Base-by-base conservation (phyloP, 2,113 vertebrate species). In the Macquaria australasica region DNA sequence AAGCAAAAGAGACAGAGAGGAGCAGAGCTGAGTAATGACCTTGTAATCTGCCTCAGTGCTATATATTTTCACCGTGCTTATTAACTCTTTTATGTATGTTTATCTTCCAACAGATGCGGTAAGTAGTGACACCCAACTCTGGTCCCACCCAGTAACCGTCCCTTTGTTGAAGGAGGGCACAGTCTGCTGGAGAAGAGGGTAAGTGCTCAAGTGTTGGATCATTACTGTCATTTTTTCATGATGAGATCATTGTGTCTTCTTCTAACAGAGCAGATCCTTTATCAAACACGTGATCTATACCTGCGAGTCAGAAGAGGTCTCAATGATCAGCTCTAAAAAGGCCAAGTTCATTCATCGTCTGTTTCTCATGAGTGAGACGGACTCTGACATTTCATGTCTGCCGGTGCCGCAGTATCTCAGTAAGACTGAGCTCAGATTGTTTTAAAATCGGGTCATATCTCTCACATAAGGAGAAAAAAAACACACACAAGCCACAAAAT, bases 21-120 rank as follows among this genome's bases (percentile, higher is more conserved):
- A 86, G 73, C 76, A 66, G 66, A 81, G 83, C 55, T 93, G 91
- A 93, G 88, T 89, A 91, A 91, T 94, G 89, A 83, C 83, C 51
- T 58, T 87, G 90, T 91, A 94, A 93, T 89, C 87, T 69, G 82
- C 82, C 88, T 77, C 87, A 39, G 60, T 81, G 45, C 69, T 84
- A 31, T 79, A 87, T 83, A 87, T 87, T 88, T 87, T 90, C 76
- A 70, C 72, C 20, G 48, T 12, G 23, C 72, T 83, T 72, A 87
- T 89, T 31, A 76, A 73, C 43, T 72, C 88, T 82, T 87, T 87
- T 83, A 84, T 85, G 74, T 53, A 16, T 82, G 75, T 88, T 85
- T 85, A 85, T 86, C 86, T 81, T 71, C 82, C 43, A 75, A 60
- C 73, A 80, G 87, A 86, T 67, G 69, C 73, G 3, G 56, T 83